Evolutionary conservation across 2,888 invertebrate species (phyloP), one percentile per base, ranked within the genome.

Genomic region (Ctena decussata): DNA sequence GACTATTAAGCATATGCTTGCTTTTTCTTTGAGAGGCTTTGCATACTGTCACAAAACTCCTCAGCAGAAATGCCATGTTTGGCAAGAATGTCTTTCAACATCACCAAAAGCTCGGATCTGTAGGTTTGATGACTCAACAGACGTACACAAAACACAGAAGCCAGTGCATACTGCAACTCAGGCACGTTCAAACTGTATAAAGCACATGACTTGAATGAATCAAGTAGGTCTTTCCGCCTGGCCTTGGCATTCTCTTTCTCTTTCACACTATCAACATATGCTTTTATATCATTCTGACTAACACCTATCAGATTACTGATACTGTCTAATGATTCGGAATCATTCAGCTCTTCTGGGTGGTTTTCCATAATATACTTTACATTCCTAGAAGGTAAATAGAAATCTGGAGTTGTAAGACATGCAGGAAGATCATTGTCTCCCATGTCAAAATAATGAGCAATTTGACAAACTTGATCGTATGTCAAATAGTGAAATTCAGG

Each of bases 401-500:
- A 80, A 60, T 80, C 80, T 21, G 80, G 65, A 80, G 46, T 60
- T n/a, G 24, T 60, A 30, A 80, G 46, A 72, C 80, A 80, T 32
- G 69, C 35, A 44, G 80, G 73, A 57, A 80, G 21, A 49, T 72
- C 60, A 57, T 30, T 39, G 32, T 60, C 27, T 39, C 46, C 53
- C 11, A 30, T 46, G 27, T 73, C 73, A 72, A 80, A 80, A 27
- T 73, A 60, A n/a, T 80, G 6, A 27, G 60, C 80, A 69, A 80
- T 35, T 80, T 80, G 44, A 57, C 46, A 32, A 44, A 35, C 80
- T 18, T 46, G 71, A 60, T 80, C 53, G 37, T 80, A 80, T 32
- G n/a, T 53, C 39, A 77, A 76, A 60, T 82, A 77, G 41, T 77
- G 77, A 77, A 46, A 71, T 27, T 82, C 70, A 35, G 81, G 77